These are phyloP conservation scores for Sebastes nivosus DNA, from an alignment of 2,797 vertebrate genomes.

Conservation along the genomic window DNA sequence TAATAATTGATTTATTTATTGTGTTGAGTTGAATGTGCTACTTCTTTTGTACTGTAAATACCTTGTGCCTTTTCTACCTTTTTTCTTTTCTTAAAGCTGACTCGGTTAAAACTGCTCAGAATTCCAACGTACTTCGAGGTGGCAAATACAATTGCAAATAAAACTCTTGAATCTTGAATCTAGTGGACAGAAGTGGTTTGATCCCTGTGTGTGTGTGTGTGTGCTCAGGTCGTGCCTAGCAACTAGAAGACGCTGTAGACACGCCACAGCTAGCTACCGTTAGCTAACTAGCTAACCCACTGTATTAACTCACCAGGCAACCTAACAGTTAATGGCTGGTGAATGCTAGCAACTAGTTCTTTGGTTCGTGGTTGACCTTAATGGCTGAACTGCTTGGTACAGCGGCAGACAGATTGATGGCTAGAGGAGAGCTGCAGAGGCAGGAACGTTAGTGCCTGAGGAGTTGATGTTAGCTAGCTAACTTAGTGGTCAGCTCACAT, in stretches of 20 bases:
- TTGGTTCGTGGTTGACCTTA: neutral
- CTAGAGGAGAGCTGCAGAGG: neutral
- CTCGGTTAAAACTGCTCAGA: too few relatives aligned
- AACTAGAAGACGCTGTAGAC: conserved; percentile 58
- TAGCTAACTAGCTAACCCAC: neutral
- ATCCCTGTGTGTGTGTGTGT: neutral
- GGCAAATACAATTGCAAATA: too few relatives aligned
- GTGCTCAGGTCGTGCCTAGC: conserved; percentile 65
- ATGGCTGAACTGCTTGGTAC: neutral
- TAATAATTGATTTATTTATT: too few relatives aligned
- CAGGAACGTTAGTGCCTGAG: neutral
- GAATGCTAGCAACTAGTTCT: neutral
- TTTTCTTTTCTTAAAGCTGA: too few relatives aligned
- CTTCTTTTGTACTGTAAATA: too few relatives aligned
- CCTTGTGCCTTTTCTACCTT: too few relatives aligned
- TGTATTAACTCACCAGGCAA: neutral
- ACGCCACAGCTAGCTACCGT: neutral
- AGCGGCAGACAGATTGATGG: neutral
- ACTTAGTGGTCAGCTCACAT: conserved; percentile 9
- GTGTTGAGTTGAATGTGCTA: too few relatives aligned
- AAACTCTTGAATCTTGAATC: too few relatives aligned
- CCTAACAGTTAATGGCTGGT: too few relatives aligned
- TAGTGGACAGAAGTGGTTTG: neutral
- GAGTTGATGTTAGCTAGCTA: neutral
- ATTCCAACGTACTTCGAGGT: too few relatives aligned